Evolutionary conservation across 2,888 invertebrate species (phyloP).

Genomic region (Drosophila vallismaia): DNA sequence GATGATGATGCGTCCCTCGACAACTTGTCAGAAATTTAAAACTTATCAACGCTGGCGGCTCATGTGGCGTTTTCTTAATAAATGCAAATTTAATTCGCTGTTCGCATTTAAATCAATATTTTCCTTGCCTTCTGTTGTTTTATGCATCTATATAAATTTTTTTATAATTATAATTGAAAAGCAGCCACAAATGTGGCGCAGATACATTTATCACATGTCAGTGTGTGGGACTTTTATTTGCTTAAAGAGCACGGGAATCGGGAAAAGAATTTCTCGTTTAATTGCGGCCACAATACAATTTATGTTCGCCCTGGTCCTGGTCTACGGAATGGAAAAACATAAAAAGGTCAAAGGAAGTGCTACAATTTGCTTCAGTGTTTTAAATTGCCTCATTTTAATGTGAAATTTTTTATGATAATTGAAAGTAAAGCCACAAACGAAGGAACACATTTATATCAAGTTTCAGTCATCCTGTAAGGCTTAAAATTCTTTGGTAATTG

Average conservation of each 20-base stretch:
- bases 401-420: slow-evolving; percentile 21
- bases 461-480: background rate
- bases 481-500: slow-evolving; percentile 18
- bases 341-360: slow-evolving; percentile 29
- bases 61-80: slow-evolving; percentile 27
- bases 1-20: slow-evolving; percentile 40
- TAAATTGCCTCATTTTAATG: slow-evolving; percentile 8
- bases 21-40: slow-evolving; percentile 61
- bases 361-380: slow-evolving; percentile 22
- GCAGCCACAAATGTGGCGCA: slow-evolving; percentile 13
- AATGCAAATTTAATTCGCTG: slow-evolving; percentile 38
- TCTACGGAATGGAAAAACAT: slow-evolving; percentile 7
- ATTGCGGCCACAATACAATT: slow-evolving; percentile 49
- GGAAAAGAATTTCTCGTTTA: slow-evolving; percentile 39
- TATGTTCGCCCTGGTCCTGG: slow-evolving; percentile 27
- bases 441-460: no score
- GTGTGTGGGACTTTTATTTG: slow-evolving; percentile 59
- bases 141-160: slow-evolving; percentile 1
- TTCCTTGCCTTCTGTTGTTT: slow-evolving; percentile 4
- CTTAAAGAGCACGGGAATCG: slow-evolving; percentile 5
- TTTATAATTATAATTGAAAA: slow-evolving; percentile 43
- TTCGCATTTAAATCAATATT: slow-evolving; percentile 50
- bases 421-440: slow-evolving; percentile 11
- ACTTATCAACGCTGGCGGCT: slow-evolving; percentile 31
- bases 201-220: slow-evolving; percentile 53